These are phyloP conservation scores for Diadromus collaris DNA, from an alignment of 2,888 invertebrate genomes.

Conservation along the genomic window DNA sequence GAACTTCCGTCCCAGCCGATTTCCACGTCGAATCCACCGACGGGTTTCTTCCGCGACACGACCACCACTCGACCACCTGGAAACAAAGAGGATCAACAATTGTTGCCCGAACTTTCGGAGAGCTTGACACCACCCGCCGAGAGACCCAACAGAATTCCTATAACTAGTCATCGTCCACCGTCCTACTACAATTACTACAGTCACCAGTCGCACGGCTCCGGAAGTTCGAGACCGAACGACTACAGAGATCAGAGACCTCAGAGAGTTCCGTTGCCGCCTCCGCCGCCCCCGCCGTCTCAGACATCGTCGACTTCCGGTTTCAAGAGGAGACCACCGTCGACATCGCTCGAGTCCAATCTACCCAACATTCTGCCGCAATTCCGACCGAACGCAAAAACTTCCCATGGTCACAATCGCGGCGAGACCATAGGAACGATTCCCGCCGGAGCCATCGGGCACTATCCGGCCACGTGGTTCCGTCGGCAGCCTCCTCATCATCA, in stretches of 20 bases:
- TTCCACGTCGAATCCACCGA: constrained; percentile 25
- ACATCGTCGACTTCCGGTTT: constrained; percentile 52
- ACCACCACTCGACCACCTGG: constrained; percentile 43
- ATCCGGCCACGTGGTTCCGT: constrained; percentile 44
- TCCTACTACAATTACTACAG: constrained; percentile 71
- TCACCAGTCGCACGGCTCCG: constrained; percentile 55
- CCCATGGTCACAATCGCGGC: constrained; percentile 79
- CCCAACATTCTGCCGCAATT: constrained; percentile 89
- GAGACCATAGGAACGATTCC: constrained; percentile 73
- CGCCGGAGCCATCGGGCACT: constrained; percentile 42
- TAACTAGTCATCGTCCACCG: constrained; percentile 66
- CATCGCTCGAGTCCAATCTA: constrained; percentile 71
- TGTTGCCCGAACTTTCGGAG: constrained; percentile 73
- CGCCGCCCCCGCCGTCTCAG: constrained; percentile 65
- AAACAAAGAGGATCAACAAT: constrained; percentile 53
- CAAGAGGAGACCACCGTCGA: constrained; percentile 68
- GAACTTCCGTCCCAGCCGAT: constrained; percentile 34
- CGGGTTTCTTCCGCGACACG: constrained; percentile 32
- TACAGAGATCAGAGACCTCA: constrained; percentile 64
- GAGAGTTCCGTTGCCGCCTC: constrained; percentile 64
- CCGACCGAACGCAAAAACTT: constrained; percentile 84
- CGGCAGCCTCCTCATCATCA: constrained; percentile 62
- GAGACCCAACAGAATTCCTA: constrained; percentile 58
- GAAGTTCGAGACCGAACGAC: constrained; percentile 61
- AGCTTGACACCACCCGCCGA: constrained; percentile 75